Base-by-base conservation (phyloP, 2,113 vertebrate species). In the Periophthalmodon schlosseri region DNA sequence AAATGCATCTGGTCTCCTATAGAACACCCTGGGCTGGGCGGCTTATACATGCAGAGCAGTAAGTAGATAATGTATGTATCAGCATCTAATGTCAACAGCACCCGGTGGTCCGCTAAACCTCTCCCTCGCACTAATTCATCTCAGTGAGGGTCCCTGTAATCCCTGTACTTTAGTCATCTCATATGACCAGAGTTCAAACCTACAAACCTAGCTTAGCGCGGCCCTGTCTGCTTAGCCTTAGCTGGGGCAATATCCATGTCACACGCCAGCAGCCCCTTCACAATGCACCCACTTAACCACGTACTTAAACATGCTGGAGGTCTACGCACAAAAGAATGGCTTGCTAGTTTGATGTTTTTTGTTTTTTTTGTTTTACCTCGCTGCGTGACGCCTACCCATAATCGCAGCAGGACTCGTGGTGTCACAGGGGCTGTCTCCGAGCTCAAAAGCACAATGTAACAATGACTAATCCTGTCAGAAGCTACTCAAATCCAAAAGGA, bases 171-270 rank as follows among this genome's bases (percentile, higher is more conserved):
- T 67, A 91, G 82, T 85, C 87, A 87, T 86, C 87, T 86, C 89
- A 90, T 63, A 33, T 91, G 90, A 91, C 87, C 84, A 80, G 74
- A 47, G 60, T 84, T 68, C 85, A 86, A 89, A 87, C 82, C 90
- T 85, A 84, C 89, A 88, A 91, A 91, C 82, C 80, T 82, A 87
- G 88, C 75, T 78, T 71, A 52, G 75, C 54, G 71, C 66, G 65
- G 68, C n/a, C 57, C 70, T 73, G 70, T 78, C 84, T 80, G 81
- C 83, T 83, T 84, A 84, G 71, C 80, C 81, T 82, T 82, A 87
- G 76, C 79, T 15, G 80, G 72, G 68, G 71, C 71, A 65, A 74
- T 70, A 78, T 81, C 80, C 83, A 73, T 88, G 82, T 88, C 89
- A 89, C 86, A 86, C 75, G 87, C 82, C 66, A 16, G 68, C 60